Evolutionary conservation across 2,113 vertebrate genomes (phyloP).

Genomic region (Periophthalmodon schlosseri): DNA sequence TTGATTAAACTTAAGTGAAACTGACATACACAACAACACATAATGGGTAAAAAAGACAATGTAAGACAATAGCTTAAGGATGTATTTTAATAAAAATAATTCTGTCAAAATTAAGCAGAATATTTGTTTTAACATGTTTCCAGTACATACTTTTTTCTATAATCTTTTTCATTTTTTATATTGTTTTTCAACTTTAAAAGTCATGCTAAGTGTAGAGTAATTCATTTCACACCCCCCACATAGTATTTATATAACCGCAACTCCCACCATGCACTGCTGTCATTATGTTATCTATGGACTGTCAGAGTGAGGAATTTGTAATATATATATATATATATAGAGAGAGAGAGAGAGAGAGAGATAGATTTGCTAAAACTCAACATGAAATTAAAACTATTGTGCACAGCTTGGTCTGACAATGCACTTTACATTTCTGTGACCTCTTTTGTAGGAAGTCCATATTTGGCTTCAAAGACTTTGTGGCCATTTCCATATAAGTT

Average conservation of each 20-base stretch:
- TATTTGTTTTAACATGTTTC: conserved; percentile 89
- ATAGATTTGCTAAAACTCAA: conserved; percentile 80
- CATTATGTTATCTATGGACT: too few species aligned
- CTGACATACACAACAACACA: not conserved
- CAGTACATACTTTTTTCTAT: conserved; percentile 84
- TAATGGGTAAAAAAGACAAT: conserved; percentile 27
- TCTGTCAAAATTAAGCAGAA: conserved; percentile 99
- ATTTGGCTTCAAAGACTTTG: conserved; percentile 25
- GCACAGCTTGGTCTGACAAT: conserved; percentile 73
- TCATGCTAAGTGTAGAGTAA: conserved; percentile 93
- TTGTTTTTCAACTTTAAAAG: conserved; percentile 86
- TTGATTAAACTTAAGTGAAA: not conserved
- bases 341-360: not conserved
- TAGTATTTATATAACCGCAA: too few species aligned
- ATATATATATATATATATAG: conserved; percentile 4
- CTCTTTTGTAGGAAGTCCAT: conserved; percentile 24
- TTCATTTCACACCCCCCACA: conserved; percentile 80
- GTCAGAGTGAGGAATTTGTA: too few species aligned
- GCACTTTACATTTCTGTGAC: conserved; percentile 26
- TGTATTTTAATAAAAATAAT: conserved; percentile 99
- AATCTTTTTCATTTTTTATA: conserved; percentile 72
- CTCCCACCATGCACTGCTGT: too few species aligned
- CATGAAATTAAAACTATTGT: conserved; percentile 77
- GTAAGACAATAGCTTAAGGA: conserved; percentile 82
- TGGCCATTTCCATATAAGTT: conserved; percentile 10